phyloP scores from a whole-genome alignment of 1,140 invertebrate genomes.

The Trissolcus basalis region DNA sequence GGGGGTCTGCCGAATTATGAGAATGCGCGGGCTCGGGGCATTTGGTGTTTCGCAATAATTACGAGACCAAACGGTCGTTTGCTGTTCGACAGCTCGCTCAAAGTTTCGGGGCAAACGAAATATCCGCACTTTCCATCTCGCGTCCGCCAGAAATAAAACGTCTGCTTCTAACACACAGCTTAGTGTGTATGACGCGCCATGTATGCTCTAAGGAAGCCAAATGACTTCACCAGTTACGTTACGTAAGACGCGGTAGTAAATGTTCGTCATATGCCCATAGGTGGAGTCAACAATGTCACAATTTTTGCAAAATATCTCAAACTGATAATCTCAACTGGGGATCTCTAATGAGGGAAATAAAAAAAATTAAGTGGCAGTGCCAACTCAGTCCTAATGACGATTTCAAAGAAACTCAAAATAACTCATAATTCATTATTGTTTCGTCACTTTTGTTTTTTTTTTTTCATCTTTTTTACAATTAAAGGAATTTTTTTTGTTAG shows the following conservation, averaged over 20 bases:
- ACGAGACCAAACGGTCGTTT: slow-evolving; percentile 18
- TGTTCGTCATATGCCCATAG: slow-evolving; percentile 44
- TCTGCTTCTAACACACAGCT: slow-evolving; percentile 47
- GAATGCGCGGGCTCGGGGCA: slow-evolving; percentile 2
- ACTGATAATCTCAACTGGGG: not conserved
- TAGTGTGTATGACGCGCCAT: slow-evolving; percentile 34
- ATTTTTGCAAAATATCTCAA: slow-evolving; percentile 25
- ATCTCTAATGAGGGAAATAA: not conserved
- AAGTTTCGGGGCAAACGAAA: slow-evolving; percentile 14
- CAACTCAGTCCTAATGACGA: slow-evolving; percentile 1
- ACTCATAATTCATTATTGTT: too few relatives aligned
- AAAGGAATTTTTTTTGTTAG: too few relatives aligned
- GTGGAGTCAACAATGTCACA: slow-evolving; percentile 41
- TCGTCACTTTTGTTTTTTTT: too few relatives aligned
- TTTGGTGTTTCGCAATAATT: slow-evolving; percentile 25
- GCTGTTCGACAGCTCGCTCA: slow-evolving; percentile 26
- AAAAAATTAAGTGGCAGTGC: not conserved
- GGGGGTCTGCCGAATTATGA: slow-evolving; percentile 20
- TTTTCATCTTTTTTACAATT: too few relatives aligned
- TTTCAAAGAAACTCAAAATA: too few relatives aligned
- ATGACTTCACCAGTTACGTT: slow-evolving; percentile 56
- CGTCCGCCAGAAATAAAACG: slow-evolving; percentile 47
- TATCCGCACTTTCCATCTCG: slow-evolving; percentile 28
- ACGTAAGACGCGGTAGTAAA: slow-evolving; percentile 55
- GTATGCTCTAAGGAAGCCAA: slow-evolving; percentile 52